A percentile compares a stretch with the other conserved stretches of the same genome.
Evolutionary conservation across 2,113 vertebrate genomes (phyloP).

Genomic region (Apeltes quadracus): DNA sequence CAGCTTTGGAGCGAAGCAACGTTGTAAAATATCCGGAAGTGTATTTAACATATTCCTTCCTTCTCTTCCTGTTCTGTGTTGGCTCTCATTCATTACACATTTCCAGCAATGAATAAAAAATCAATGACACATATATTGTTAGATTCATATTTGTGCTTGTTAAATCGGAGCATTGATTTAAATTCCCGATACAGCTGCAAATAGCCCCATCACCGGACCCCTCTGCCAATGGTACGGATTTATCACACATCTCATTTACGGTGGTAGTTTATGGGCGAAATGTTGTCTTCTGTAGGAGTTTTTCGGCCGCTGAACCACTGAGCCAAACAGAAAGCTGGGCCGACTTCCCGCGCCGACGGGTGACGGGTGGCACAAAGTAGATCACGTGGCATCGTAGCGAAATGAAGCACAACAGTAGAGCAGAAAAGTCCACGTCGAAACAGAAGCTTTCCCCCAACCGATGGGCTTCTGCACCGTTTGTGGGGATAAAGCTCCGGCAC

Average conservation of each 20-base stretch:
- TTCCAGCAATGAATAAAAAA: too few species aligned
- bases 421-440: neutral
- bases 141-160: neutral
- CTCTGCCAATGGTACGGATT: neutral
- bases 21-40: neutral
- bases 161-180: neutral
- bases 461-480: neutral
- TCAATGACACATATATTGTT: neutral
- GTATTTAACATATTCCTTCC: too few species aligned
- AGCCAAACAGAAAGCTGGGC: too few species aligned
- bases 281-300: too few species aligned
- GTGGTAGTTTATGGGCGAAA: neutral
- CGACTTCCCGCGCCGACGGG: too few species aligned
- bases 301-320: neutral
- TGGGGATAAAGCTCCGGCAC: neutral
- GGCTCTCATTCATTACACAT: too few species aligned
- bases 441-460: neutral
- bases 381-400: neutral
- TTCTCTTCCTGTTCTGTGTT: too few species aligned
- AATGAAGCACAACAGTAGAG: neutral
- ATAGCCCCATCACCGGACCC: neutral
- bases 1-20: neutral
- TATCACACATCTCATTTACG: neutral
- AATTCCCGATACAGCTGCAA: neutral
- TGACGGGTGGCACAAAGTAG: constrained; percentile 6